Evolutionary conservation across 2,888 invertebrate species (phyloP), one percentile per base, ranked within the genome.

Genomic region (Electrophaes corylata): DNA sequence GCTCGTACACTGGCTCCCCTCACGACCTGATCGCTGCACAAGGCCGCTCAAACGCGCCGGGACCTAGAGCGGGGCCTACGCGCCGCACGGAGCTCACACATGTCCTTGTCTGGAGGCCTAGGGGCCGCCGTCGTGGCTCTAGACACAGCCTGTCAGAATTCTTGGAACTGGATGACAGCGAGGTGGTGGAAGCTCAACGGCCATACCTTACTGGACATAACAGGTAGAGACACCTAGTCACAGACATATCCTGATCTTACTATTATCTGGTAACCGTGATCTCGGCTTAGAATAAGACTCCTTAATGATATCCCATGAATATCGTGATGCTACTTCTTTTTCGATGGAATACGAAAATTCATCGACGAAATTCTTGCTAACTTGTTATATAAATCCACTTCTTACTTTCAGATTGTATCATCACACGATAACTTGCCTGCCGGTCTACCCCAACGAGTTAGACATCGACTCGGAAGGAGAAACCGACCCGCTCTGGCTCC

Each of bases 391-490:
- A 35, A 39, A 45, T 29, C 20, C 35, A 20, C 23, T 11, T 39
- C 5, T 50, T 19, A 12, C n/a, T 82, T 83, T 2, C 83, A 96
- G 98, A 78, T 88, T 98, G 33, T 99, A 99, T 84, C 98, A 98
- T 80, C 98, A 98, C 83, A 98, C 98, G 0, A 96, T 96, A 57
- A 98, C 98, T 0, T 98, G 98, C 83, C 93, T 98, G 50, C 98
- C 98, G 0, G 96, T 99, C 51, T 96, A 97, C 84, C 98, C 98
- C 8, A 97, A 98, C 83, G 98, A 98, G 85, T 93, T 98, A 79
- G 98, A 98, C 78, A 94, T 96, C 23, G 98, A 99, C 90, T 98
- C 98, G 0, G 98, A 98, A 79, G 97, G 96, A 52, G 98, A 99
- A 83, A 96, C 96, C 33, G 98, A 98, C 87, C 98, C 98, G 0